A percentile compares a stretch with the other conserved stretches of the same genome.
These are phyloP conservation scores for Callithrix jacchus DNA, from an alignment of 2,113 vertebrate genomes.

Conservation along the genomic window DNA sequence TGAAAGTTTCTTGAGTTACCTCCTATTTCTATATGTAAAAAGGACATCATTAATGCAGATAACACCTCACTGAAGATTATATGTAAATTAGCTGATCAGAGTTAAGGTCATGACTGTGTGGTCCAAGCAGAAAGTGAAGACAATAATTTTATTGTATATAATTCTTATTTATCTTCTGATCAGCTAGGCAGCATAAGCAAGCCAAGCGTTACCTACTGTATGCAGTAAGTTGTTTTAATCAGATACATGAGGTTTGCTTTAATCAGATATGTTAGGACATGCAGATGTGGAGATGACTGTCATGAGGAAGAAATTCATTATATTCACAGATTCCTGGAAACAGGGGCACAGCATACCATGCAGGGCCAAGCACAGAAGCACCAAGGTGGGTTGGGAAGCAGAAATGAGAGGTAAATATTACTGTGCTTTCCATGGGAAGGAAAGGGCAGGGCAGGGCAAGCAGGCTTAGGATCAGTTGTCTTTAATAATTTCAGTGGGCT, in stretches of 20 bases:
- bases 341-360: accelerated
- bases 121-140: background rate
- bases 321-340: background rate
- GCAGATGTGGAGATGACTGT: background rate
- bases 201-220: background rate
- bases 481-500: background rate
- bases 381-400: no score
- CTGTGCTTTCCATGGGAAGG: background rate
- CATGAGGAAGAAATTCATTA: background rate
- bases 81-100: background rate
- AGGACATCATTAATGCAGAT: background rate
- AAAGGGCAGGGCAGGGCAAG: background rate
- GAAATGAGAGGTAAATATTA: no score
- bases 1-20: background rate
- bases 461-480: no score
- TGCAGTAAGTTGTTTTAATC: background rate
- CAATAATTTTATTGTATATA: background rate
- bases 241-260: background rate
- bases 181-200: background rate
- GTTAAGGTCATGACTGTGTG: background rate
- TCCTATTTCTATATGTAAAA: background rate
- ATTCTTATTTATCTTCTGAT: background rate
- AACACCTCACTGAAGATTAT: background rate
- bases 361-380: no score
- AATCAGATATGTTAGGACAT: background rate